A percentile compares a stretch with the other conserved stretches of the same genome.
Evolutionary conservation across 1,140 invertebrate genomes (phyloP).

Genomic region (Plectrocnemia conspersa): DNA sequence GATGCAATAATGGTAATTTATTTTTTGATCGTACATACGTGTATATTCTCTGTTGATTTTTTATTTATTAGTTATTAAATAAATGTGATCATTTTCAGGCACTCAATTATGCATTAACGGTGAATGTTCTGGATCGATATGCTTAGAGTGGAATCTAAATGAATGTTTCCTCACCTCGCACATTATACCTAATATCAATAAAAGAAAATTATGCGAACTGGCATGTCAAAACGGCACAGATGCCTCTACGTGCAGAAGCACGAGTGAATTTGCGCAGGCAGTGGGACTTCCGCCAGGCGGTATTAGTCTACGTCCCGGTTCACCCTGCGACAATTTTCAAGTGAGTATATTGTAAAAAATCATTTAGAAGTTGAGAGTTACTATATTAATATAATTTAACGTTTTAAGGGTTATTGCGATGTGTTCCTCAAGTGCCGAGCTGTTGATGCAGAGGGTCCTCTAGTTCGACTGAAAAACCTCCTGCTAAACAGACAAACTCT

Average conservation of each 20-base stretch:
- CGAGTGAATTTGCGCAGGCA: conserved; percentile 71
- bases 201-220: conserved; percentile 88
- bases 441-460: conserved; percentile 96
- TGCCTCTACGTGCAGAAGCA: conserved; percentile 75
- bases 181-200: conserved; percentile 74
- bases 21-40: background rate
- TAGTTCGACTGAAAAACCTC: conserved; percentile 94
- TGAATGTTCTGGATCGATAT: conserved; percentile 93
- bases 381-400: conserved; percentile 19
- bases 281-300: conserved; percentile 77
- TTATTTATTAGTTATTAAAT: background rate
- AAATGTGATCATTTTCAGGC: conserved; percentile 38
- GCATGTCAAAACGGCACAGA: conserved; percentile 87
- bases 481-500: conserved; percentile 91
- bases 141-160: conserved; percentile 87
- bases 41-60: background rate
- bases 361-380: conserved; percentile 10
- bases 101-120: conserved; percentile 87
- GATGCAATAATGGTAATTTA: conserved; percentile 71
- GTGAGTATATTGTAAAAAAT: conserved; percentile 46
- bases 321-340: conserved; percentile 97
- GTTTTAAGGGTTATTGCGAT: conserved; percentile 87
- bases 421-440: conserved; percentile 96
- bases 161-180: conserved; percentile 95
- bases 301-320: conserved; percentile 85